Base-by-base conservation (phyloP, 2,888 invertebrate species). In the Hyposoter didymator region DNA sequence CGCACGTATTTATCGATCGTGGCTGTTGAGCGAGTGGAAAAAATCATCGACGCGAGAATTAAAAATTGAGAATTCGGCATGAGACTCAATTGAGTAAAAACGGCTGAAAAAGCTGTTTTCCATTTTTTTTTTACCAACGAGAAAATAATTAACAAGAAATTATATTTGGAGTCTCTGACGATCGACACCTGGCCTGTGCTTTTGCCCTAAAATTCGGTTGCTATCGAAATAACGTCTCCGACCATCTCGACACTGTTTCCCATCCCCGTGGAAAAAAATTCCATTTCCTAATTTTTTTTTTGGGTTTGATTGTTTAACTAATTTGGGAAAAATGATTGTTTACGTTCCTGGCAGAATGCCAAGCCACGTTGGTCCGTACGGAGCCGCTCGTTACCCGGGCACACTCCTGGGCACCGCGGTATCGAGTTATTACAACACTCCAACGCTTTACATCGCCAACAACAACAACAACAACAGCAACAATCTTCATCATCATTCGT, bases 281-380 rank as follows among this genome's bases (percentile, higher is more conserved):
- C 43, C 22, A 64, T 66, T 47, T 35, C 12, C 35, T 47, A 8
- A 7, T 17, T 35, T 12, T 7, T 1, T 66, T 39, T 66, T 6
- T n/a, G 47, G 32, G 49, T 74, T 62, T 45, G 17, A 28, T 19
- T 64, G 10, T 59, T 76, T 28, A 70, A 62, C 19, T 73, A 73
- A 49, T 72, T 47, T 74, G 28, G 84, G 35, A 83, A 92, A 89
- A 88, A 93, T 94, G 94, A 94, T 94, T 89, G 92, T 94, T 92
- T 93, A 93, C 92, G 93, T 94, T 88, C 93, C 94, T 88, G 93
- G 93, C 91, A 94, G 94, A 93, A 93, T 94, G 94, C 94, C 94
- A 91, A 92, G 85, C 90, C 92, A 92, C 90, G 91, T 92, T 89
- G 91, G 91, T 84, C 90, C 91, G 84, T 93, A 93, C 91, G 93